These are phyloP conservation scores for Limulus polyphemus DNA, from an alignment of 2,888 invertebrate genomes.

Conservation along the genomic window DNA sequence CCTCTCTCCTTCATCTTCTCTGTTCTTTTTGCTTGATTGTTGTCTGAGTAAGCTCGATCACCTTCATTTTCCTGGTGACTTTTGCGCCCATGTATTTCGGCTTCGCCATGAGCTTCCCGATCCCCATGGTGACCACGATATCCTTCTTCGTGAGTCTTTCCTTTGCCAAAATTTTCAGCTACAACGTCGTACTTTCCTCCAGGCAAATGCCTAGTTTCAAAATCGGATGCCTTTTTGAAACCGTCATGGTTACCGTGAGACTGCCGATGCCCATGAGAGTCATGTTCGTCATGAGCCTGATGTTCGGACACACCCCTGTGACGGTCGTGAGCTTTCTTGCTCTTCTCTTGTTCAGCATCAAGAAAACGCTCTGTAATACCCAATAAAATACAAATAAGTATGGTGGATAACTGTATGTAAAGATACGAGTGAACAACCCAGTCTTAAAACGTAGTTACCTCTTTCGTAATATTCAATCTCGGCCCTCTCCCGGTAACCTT, in stretches of 20 bases:
- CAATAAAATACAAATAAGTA: neutral
- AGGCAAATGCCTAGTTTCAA: neutral
- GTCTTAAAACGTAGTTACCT: neutral
- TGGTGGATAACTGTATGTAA: neutral
- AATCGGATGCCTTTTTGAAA: neutral
- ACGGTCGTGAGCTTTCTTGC: neutral
- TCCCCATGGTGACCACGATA: too few species aligned
- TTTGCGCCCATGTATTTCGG: neutral
- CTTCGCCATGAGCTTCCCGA: neutral
- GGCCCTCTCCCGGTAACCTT: slow-evolving; percentile 1
- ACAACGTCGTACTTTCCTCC: neutral
- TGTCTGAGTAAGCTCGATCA: slow-evolving; percentile 5
- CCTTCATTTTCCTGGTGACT: neutral
- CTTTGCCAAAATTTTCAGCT: neutral
- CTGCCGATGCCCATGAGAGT: neutral
- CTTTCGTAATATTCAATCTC: slow-evolving; percentile 4
- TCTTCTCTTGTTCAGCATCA: neutral
- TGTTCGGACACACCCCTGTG: neutral
- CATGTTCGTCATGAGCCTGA: neutral
- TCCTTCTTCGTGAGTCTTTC: too few species aligned
- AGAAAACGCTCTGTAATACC: neutral
- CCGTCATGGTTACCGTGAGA: neutral
- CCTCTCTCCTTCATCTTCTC: slow-evolving; percentile 26
- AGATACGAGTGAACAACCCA: neutral
- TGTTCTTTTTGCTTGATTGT: slow-evolving; percentile 20